Base-by-base conservation (phyloP, 2,888 invertebrate species). In the Xestia ashworthii region DNA sequence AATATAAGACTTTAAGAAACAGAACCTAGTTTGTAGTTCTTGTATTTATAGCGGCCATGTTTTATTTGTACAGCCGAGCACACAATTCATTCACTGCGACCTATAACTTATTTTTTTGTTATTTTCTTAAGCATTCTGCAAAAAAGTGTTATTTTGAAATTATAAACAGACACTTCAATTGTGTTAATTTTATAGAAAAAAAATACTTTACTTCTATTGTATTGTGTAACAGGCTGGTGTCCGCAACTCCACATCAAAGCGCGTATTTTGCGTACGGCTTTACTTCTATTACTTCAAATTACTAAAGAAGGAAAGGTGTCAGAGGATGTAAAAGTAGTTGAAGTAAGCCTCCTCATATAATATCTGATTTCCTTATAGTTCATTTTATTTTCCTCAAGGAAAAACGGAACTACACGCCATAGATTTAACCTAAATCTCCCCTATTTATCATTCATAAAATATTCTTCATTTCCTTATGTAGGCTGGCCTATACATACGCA, bases 21-120 rank as follows among this genome's bases (percentile, higher is more conserved):
- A 16, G 68, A 44, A 70, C 38, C 64, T 58, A 50, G 67, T 85
- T 81, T 81, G 67, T 64, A 80, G 32, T 79, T 69, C 73, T 77
- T 71, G 71, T 81, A 67, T 78, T 82, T 73, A 80, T 73, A 85
- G 74, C 32, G 14, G n/a, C 48, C 67, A 79, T 87, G 78, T 85
- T 83, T 81, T 83, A 86, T 82, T 88, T 86, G 81, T 64, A 76
- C 85, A 82, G 72, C 25, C 76, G 62, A 72, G 76, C 67, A 75
- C 77, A 83, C 80, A 81, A 71, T 64, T 71, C 77, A 71, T 64
- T 71, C 77, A 71, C 76, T 55, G 76, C 66, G 76, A 76, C 78
- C 68, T 73, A 82, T 75, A 77, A 84, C 80, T 73, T 70, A n/a
- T n/a, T n/a, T n/a, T n/a, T n/a, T n/a, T n/a, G n/a, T n/a, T n/a